A percentile compares a stretch with the other conserved stretches of the same genome.
These are phyloP conservation scores for Lepidurus apus DNA, from an alignment of 1,140 invertebrate species.

Conservation along the genomic window DNA sequence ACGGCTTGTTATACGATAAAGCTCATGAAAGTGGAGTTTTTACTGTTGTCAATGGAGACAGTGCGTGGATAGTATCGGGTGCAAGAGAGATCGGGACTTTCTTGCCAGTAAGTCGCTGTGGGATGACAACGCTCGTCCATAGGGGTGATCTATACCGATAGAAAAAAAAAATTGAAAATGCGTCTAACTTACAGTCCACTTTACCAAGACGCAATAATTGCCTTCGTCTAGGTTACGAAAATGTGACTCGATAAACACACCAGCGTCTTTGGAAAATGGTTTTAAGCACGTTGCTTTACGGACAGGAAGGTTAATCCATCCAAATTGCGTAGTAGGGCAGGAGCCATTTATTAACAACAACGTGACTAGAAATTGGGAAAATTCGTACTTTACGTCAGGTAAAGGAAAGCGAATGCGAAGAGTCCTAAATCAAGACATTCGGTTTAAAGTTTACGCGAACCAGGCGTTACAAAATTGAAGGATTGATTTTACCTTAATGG, in stretches of 20 bases:
- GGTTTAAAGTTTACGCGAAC: neutral
- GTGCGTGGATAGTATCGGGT: neutral
- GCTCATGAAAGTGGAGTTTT: neutral
- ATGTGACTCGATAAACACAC: neutral
- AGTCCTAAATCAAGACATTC: neutral
- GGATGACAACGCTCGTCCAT: neutral
- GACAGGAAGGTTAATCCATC: neutral
- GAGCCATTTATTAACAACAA: neutral
- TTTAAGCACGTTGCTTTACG: neutral
- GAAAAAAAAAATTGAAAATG: neutral
- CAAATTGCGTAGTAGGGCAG: neutral
- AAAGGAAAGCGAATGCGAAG: neutral
- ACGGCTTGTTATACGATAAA: no score
- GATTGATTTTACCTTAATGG: neutral
- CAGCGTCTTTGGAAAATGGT: neutral
- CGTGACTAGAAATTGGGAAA: neutral
- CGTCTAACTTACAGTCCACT: neutral
- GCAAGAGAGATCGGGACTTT: neutral
- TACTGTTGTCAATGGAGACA: neutral
- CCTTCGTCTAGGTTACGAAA: neutral
- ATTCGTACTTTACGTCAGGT: neutral
- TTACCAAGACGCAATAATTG: slow-evolving; percentile 1
- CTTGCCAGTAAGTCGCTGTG: neutral
- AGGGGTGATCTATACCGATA: neutral
- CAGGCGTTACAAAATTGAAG: neutral